Evolutionary conservation across 2,888 invertebrate genomes (phyloP), one percentile per base, ranked within the genome.

Genomic region (Malachius bipustulatus): DNA sequence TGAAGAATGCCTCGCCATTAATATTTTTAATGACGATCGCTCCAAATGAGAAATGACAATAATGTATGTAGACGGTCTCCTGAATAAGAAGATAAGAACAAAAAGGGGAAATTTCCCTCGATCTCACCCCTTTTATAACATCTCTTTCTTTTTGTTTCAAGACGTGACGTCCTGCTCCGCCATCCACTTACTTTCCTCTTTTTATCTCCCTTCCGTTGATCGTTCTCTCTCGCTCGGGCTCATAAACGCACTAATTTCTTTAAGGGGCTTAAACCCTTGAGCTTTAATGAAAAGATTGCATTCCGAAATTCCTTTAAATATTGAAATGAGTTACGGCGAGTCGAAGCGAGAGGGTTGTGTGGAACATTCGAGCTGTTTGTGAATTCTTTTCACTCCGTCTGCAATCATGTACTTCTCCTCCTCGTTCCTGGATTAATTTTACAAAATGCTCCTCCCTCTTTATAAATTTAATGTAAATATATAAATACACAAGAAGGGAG

Each of bases 11-110:
- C 46, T 48, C 50, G 51, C 57, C 59, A 60, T 60, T 62, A 63
- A 63, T 62, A 63, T 63, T 63, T 63, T 62, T 62, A 60, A 62
- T 61, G 62, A 60, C 61, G 60, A 61, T 62, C 61, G 58, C 52
- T 50, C 48, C 46, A 55, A 59, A 57, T 57, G 59, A 57, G 57
- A 55, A 59, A 59, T 58, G 60, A 60, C 59, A 61, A 60, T 60
- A 60, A 59, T 61, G 57, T 59, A 59, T 60, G 58, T 59, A 55
- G 58, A 56, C 54, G 55, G 44, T 54, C 49, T 54, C 49, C 47
- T 45, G 39, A 45, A 42, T 45, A 41, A 47, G 49, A 54, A 51
- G 45, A 43, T 46, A 49, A 47, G 45, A 49, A 52, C 51, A 52
- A 49, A 55, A 54, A 51, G 51, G 47, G 48, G 39, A 34, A 40